These are phyloP conservation scores for Rhinoptilus africanus DNA, from an alignment of 2,113 vertebrate genomes.

Conservation along the genomic window DNA sequence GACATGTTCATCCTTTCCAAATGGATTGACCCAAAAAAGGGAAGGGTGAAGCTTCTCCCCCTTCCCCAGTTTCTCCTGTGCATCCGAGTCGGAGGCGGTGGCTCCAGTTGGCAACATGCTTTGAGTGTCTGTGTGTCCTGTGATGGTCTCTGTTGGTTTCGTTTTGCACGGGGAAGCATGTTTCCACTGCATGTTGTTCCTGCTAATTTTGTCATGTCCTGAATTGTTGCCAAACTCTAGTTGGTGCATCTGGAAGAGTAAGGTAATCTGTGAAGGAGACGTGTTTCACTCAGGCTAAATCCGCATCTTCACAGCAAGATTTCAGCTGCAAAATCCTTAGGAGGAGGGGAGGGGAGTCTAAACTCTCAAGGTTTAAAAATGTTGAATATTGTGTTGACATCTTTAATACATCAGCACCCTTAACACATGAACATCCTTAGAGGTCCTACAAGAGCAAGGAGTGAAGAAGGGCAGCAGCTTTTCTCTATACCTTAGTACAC, in stretches of 20 bases:
- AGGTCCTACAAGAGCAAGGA: neutral
- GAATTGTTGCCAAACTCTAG: neutral
- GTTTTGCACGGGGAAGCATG: slow-evolving; percentile 19
- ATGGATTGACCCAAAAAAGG: slow-evolving; percentile 5
- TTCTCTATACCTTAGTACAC: neutral
- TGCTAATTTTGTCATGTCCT: neutral
- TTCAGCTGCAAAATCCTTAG: neutral
- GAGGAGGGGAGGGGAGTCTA: neutral
- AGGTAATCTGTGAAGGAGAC: neutral
- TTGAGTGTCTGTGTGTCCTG: neutral
- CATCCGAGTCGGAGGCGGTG: neutral
- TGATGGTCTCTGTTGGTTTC: neutral
- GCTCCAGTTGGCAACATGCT: neutral
- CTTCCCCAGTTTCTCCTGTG: neutral
- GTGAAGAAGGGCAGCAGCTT: neutral
- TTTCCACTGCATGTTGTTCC: slow-evolving; percentile 23
- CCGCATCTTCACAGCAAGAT: neutral
- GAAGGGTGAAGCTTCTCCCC: neutral
- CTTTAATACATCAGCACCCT: neutral
- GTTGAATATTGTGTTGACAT: neutral
- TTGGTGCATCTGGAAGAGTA: neutral
- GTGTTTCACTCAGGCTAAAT: neutral
- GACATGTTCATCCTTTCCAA: neutral
- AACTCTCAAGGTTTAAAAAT: neutral
- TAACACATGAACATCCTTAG: neutral